A percentile compares a stretch with the other conserved stretches of the same genome.
These are phyloP conservation scores for Rhinoraja longicauda DNA, from an alignment of 2,797 vertebrate species.

Conservation along the genomic window DNA sequence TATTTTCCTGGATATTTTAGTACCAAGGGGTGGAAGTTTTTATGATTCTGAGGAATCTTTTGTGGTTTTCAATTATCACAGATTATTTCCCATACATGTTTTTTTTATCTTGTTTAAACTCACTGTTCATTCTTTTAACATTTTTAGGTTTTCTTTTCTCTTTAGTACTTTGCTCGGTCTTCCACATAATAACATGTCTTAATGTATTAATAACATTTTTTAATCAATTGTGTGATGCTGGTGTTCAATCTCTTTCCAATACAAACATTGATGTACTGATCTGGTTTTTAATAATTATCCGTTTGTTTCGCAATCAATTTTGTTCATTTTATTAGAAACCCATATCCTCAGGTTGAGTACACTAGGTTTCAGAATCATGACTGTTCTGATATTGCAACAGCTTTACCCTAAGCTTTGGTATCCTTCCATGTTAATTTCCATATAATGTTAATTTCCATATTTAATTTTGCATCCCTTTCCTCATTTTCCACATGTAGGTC, in stretches of 20 bases:
- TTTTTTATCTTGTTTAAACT: neutral
- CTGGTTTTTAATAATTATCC: neutral
- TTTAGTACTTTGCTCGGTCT: neutral
- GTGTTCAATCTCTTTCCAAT: neutral
- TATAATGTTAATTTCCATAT: neutral
- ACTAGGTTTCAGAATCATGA: neutral
- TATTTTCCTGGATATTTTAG: neutral
- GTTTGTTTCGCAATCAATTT: neutral
- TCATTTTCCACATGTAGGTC: neutral
- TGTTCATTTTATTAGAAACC: neutral
- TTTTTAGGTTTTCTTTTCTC: neutral
- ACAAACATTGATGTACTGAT: neutral
- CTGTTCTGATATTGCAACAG: neutral
- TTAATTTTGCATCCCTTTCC: neutral
- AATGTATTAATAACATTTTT: neutral
- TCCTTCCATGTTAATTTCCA: neutral
- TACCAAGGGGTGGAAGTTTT: neutral
- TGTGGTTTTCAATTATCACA: neutral
- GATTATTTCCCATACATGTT: neutral
- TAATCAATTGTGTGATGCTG: neutral
- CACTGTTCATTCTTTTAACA: neutral
- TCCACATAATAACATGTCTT: neutral
- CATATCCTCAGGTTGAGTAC: neutral
- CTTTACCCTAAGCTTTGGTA: neutral
- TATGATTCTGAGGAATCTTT: neutral